A percentile compares a stretch with the other conserved stretches of the same genome.
phyloP scores from a whole-genome alignment of 1,140 invertebrate species.

The Hirudo medicinalis region DNA sequence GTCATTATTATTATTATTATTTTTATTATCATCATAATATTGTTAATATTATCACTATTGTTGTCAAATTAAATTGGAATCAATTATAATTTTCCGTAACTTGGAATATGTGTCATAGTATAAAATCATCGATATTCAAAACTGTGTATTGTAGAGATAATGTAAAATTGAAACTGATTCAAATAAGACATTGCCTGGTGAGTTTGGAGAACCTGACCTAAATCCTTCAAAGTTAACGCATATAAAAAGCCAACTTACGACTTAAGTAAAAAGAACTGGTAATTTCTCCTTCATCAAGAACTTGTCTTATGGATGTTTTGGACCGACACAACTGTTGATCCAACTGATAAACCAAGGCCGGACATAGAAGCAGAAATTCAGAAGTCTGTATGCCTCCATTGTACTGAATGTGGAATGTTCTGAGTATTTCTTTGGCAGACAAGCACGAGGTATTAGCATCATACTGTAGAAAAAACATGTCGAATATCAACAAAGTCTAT shows the following conservation, averaged over 20 bases:
- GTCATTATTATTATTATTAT: too few species aligned
- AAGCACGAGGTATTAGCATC: conserved; percentile 15
- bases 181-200: too few species aligned
- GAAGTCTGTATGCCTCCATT: conserved; percentile 6
- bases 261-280: neutral
- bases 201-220: too few species aligned
- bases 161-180: too few species aligned
- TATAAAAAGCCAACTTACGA: neutral
- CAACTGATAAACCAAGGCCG: conserved; percentile 24
- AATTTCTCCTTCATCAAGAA: neutral
- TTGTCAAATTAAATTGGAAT: neutral
- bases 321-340: conserved; percentile 15
- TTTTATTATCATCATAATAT: too few species aligned
- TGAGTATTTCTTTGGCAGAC: conserved; percentile 20
- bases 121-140: too few species aligned
- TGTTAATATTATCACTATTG: neutral
- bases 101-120: too few species aligned
- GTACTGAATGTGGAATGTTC: conserved; percentile 16
- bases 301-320: neutral
- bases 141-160: too few species aligned
- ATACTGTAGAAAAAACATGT: neutral
- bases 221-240: neutral
- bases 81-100: too few species aligned
- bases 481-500: too few species aligned
- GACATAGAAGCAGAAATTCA: conserved; percentile 22